Conservation (phyloP, 2,797 vertebrate species). For the Esox masquinongy region DNA sequence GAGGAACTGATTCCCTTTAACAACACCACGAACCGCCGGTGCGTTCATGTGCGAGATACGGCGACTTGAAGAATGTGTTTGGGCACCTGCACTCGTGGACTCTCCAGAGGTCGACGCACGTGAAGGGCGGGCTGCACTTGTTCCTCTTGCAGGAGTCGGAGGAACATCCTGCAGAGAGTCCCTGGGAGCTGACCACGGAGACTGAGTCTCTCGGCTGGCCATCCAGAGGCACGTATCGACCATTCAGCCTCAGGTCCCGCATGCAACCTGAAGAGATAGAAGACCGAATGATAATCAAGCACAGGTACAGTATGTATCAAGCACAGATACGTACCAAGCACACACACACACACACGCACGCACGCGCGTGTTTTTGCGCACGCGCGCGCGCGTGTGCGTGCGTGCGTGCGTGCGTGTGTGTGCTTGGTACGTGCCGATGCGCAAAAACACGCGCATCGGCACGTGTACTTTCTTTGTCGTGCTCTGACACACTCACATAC, state of each 20-base stretch:
- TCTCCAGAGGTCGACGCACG: slow-evolving; percentile 89
- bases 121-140: slow-evolving; percentile 82
- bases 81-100: slow-evolving; percentile 88
- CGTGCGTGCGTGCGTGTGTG: too few species aligned
- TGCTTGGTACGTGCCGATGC: too few species aligned
- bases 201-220: slow-evolving; percentile 76
- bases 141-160: slow-evolving; percentile 87
- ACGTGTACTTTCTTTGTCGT: slow-evolving; percentile 8
- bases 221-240: slow-evolving; percentile 81
- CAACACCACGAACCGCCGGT: not conserved
- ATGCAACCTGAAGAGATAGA: slow-evolving; percentile 78
- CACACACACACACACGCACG: not conserved
- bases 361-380: too few species aligned
- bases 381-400: too few species aligned
- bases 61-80: not conserved
- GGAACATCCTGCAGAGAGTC: slow-evolving; percentile 79
- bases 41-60: not conserved
- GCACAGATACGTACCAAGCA: not conserved
- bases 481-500: slow-evolving; percentile 23
- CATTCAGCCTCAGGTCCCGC: slow-evolving; percentile 85
- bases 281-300: slow-evolving; percentile 3
- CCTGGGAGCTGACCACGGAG: slow-evolving; percentile 77
- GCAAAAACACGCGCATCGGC: slow-evolving; percentile 3
- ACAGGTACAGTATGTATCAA: slow-evolving; percentile 17
- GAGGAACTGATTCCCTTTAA: not conserved